Percentiles rank a stretch among this genome's conserved stretches.
Evolutionary conservation across 2,797 vertebrate species (phyloP).

Genomic region (Chrysocyon brachyurus): DNA sequence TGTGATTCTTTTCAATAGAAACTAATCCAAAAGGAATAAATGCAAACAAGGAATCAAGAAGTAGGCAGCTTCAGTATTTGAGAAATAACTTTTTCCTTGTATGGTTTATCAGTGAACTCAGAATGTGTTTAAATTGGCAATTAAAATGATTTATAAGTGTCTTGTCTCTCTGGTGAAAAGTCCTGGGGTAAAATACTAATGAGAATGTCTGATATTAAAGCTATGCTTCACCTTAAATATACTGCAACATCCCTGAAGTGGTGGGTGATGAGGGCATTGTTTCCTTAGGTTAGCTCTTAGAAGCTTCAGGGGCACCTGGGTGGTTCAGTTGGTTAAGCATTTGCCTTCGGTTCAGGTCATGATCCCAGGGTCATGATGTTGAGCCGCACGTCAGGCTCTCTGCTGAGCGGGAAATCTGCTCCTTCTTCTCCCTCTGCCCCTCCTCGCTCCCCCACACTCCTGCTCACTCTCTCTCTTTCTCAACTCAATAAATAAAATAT

Average conservation of each 20-base stretch:
- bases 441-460: neutral
- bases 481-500: neutral
- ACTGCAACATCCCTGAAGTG: neutral
- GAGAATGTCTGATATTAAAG: neutral
- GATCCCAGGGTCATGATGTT: neutral
- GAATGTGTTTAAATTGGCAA: neutral
- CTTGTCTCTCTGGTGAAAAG: neutral
- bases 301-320: neutral
- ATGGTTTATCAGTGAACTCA: neutral
- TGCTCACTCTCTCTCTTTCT: no score
- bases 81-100: conserved; percentile 49
- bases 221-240: neutral
- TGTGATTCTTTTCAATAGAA: neutral
- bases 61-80: neutral
- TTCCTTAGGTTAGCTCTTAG: neutral
- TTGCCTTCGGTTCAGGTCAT: neutral
- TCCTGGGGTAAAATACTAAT: neutral
- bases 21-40: neutral
- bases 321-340: neutral
- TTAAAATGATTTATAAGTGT: neutral
- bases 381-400: neutral
- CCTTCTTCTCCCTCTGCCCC: neutral
- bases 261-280: neutral
- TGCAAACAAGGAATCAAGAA: conserved; percentile 23
- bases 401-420: neutral